These are phyloP conservation scores for Scelioninae gen. 2 DNA, from an alignment of 2,888 invertebrate species.

Conservation along the genomic window DNA sequence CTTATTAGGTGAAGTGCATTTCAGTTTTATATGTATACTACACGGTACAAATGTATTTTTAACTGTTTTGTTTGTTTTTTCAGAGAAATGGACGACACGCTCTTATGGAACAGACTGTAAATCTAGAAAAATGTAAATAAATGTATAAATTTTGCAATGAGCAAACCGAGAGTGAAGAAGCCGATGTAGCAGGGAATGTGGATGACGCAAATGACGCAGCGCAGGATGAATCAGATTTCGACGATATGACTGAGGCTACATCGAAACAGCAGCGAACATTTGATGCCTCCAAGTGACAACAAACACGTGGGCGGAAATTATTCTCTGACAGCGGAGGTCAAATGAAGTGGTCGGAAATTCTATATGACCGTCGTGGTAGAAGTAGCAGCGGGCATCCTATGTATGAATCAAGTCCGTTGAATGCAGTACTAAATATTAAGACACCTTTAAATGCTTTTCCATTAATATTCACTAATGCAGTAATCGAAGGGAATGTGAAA, in stretches of 20 bases:
- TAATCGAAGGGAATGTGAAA: neutral
- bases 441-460: neutral
- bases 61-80: too few relatives aligned
- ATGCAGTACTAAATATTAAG: neutral
- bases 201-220: neutral
- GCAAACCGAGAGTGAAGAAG: neutral
- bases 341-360: neutral
- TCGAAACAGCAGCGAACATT: slow-evolving; percentile 1
- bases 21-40: too few relatives aligned
- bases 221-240: slow-evolving; percentile 12
- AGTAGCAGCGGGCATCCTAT: neutral
- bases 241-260: neutral
- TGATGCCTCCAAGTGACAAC: slow-evolving; percentile 4
- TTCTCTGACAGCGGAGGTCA: neutral
- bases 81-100: too few relatives aligned
- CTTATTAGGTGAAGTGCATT: too few relatives aligned
- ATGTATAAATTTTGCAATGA: too few relatives aligned
- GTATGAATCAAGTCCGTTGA: neutral
- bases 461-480: neutral
- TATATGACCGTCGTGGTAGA: neutral
- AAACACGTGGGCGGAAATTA: too few relatives aligned
- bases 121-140: too few relatives aligned
- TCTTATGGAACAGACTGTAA: too few relatives aligned
- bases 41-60: too few relatives aligned
- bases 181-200: neutral